Evolutionary conservation across 1,140 invertebrate species (phyloP), one percentile per base, ranked within the genome.

Genomic region (Caenorhabditis brenneri): DNA sequence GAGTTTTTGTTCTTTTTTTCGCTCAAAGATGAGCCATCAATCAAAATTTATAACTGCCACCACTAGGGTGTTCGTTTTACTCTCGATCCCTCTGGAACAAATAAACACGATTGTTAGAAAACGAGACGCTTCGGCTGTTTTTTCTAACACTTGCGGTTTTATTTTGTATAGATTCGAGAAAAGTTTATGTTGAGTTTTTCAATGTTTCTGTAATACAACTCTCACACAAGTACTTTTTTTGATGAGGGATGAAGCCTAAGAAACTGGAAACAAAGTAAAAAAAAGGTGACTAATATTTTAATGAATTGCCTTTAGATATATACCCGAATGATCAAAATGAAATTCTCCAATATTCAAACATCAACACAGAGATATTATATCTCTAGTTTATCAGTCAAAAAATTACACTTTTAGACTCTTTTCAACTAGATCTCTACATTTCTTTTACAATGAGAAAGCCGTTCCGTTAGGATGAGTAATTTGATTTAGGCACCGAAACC

Each of bases 31-130:
- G 58, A 33, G 58, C 31, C 58, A 65, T 65, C 58, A 65, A 65
- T 65, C 58, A 65, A 65, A 65, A 36, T 65, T 65, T 65, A 65
- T 65, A 65, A 65, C 58, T 65, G 29, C 31, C 58, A 58, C 29
- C 7, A 22, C 58, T 10, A 27, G 33, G 58, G 58, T 65, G 58
- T 65, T 65, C 58, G 58, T 65, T 65, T 36, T 36, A n/a, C n/a
- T n/a, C 19, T 51, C 27, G 6, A 31, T 19, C 31, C 19, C 31
- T 10, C n/a, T 22, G 24, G 4, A 7, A 33, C 33, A 65, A 65
- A 65, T 33, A 65, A 33, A 65, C 29, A 65, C 16, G 5, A 10
- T 16, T 33, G 29, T 65, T 33, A 65, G 22, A 22, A 65, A 33
- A 33, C 39, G 39, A 42, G 12, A 42, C 39, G 27, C 22, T 51